Percentiles rank a stretch among this genome's conserved stretches.
Evolutionary conservation across 2,888 invertebrate species (phyloP).

Genomic region (Branchipolynoe longqiensis): DNA sequence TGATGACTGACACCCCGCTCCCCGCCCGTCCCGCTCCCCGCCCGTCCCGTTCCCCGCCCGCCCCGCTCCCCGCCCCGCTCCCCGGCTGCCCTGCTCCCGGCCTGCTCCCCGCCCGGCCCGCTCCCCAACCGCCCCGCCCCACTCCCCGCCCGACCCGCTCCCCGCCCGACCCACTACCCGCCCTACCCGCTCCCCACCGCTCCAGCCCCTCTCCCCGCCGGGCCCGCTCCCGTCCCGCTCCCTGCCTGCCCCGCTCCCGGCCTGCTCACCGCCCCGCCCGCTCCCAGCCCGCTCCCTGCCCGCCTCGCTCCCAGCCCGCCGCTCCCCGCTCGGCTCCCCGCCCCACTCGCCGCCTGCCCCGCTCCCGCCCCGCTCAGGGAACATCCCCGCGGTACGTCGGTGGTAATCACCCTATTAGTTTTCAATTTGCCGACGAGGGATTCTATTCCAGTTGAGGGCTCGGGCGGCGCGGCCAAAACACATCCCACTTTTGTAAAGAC

Average conservation of each 20-base stretch:
- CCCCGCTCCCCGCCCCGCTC: no score
- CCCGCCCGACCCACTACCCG: not conserved
- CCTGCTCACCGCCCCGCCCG: no score
- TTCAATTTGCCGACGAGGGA: constrained; percentile 40
- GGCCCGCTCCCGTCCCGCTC: not conserved
- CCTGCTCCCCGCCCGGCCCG: no score
- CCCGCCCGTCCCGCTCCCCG: no score
- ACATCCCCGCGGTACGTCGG: not conserved
- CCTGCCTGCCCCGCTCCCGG: no score
- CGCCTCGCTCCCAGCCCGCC: no score
- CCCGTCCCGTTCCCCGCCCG: no score
- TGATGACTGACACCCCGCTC: no score
- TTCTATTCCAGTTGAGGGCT: not conserved
- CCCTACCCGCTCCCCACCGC: not conserved
- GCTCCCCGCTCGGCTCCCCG: no score
- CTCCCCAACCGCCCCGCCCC: no score
- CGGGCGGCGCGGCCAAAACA: not conserved
- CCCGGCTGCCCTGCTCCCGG: no score
- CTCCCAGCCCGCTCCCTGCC: no score
- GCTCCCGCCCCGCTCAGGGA: constrained; percentile 5
- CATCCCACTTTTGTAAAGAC: not conserved
- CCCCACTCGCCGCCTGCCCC: not conserved
- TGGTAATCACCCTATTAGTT: constrained; percentile 38
- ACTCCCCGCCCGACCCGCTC: not conserved
- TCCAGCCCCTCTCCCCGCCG: not conserved